Percentiles rank a stretch among this genome's conserved stretches.
These are phyloP conservation scores for Epistrophella euchroma DNA, from an alignment of 2,888 invertebrate genomes.

Conservation along the genomic window DNA sequence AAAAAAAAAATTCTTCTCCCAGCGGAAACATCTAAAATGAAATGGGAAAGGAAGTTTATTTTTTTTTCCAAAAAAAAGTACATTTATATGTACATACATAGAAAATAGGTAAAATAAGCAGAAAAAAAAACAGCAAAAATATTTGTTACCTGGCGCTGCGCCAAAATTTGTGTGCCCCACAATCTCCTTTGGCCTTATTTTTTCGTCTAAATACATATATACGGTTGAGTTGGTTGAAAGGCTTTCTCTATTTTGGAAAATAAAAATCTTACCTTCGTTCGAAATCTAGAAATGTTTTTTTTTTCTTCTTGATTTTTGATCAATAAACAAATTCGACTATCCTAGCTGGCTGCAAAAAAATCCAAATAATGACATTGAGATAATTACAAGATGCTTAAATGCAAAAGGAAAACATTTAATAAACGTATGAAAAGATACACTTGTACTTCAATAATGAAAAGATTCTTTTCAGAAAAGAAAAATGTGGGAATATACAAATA, in stretches of 20 bases:
- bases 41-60: slow-evolving; percentile 30
- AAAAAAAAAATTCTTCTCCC: slow-evolving; percentile 33
- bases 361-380: neutral
- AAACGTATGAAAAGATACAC: neutral
- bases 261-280: neutral
- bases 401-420: neutral
- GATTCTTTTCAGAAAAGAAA: too few species aligned
- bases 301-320: neutral
- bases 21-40: slow-evolving; percentile 42
- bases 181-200: slow-evolving; percentile 63
- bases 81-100: neutral
- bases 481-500: too few species aligned
- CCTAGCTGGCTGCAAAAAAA: neutral
- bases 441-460: neutral
- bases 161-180: slow-evolving; percentile 52
- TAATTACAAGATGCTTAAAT: neutral
- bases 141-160: slow-evolving; percentile 52
- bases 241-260: neutral
- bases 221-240: slow-evolving; percentile 4
- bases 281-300: neutral
- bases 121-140: slow-evolving; percentile 3
- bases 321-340: slow-evolving; percentile 15
- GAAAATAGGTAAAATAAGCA: slow-evolving; percentile 18
- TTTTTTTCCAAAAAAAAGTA: neutral
- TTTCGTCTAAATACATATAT: neutral